These are phyloP conservation scores for Phlogophora meticulosa DNA, from an alignment of 2,888 invertebrate genomes.

Conservation along the genomic window DNA sequence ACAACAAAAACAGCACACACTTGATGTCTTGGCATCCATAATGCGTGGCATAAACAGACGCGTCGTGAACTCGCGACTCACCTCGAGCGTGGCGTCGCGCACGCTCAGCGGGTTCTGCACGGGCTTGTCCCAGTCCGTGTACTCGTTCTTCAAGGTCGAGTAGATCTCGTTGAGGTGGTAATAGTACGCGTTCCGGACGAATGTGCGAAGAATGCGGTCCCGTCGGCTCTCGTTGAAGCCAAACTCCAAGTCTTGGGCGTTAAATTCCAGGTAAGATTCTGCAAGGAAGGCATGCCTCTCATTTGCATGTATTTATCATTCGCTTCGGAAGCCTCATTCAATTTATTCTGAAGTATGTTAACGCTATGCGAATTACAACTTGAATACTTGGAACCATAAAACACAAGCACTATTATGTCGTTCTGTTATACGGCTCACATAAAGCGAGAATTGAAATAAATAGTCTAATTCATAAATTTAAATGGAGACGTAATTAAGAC, in stretches of 20 bases:
- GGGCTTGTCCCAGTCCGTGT: constrained; percentile 98
- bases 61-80: constrained; percentile 63
- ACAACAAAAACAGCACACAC: constrained; percentile 9
- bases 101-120: constrained; percentile 96
- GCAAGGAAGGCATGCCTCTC: constrained; percentile 83
- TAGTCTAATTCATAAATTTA: constrained; percentile 68
- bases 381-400: constrained; percentile 46
- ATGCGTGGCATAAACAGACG: constrained; percentile 26
- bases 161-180: constrained; percentile 99
- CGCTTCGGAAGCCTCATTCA: constrained; percentile 63
- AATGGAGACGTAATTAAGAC: constrained; percentile 69
- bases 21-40: constrained; percentile 26
- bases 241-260: constrained; percentile 96
- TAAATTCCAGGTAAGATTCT: constrained; percentile 96
- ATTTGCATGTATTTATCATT: constrained; percentile 82
- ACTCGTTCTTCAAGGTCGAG: constrained; percentile 98
- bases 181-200: constrained; percentile 98
- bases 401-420: constrained; percentile 26
- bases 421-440: constrained; percentile 48
- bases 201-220: constrained; percentile 96
- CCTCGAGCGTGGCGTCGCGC: constrained; percentile 95
- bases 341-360: constrained; percentile 63
- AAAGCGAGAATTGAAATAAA: constrained; percentile 66
- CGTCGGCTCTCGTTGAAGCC: constrained; percentile 97
- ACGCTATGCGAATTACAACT: constrained; percentile 60